Conservation (phyloP, 2,888 invertebrate species). For the Sminthurides aquaticus region DNA sequence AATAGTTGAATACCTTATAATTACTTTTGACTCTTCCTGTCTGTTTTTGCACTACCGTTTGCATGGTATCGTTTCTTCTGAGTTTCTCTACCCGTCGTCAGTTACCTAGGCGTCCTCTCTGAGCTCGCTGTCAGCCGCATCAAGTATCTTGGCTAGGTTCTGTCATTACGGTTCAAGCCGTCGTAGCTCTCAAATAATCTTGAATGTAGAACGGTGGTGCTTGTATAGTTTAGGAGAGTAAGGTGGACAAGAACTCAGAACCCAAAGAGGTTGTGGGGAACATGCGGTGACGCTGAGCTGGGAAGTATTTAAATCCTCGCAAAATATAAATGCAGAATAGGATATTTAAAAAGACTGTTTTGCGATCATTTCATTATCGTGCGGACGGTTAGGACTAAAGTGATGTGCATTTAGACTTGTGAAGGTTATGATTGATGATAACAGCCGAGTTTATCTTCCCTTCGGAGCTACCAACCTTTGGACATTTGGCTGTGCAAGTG, state of each 20-base stretch:
- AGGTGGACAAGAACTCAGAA: too few relatives aligned
- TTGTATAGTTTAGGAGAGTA: too few relatives aligned
- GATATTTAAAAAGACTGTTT: not conserved
- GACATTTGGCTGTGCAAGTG: not conserved
- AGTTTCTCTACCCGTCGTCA: too few relatives aligned
- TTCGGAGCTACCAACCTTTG: not conserved
- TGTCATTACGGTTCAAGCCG: too few relatives aligned
- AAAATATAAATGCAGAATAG: not conserved
- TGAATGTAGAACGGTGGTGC: too few relatives aligned
- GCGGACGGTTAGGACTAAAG: not conserved
- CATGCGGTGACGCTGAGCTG: not conserved
- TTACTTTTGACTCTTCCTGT: not conserved
- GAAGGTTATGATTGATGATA: conserved; percentile 10
- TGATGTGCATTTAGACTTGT: conserved; percentile 1
- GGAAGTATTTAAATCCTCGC: not conserved
- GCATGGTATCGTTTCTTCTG: not conserved
- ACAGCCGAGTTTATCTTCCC: not conserved
- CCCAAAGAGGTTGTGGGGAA: too few relatives aligned
- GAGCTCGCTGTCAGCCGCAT: too few relatives aligned
- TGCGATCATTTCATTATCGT: not conserved
- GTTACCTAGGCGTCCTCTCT: too few relatives aligned
- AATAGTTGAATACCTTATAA: not conserved
- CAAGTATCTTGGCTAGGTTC: too few relatives aligned
- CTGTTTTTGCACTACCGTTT: not conserved
- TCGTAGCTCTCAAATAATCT: too few relatives aligned